Evolutionary conservation across 2,797 vertebrate genomes (phyloP), one percentile per base, ranked within the genome.

Genomic region (Tinamus major): DNA sequence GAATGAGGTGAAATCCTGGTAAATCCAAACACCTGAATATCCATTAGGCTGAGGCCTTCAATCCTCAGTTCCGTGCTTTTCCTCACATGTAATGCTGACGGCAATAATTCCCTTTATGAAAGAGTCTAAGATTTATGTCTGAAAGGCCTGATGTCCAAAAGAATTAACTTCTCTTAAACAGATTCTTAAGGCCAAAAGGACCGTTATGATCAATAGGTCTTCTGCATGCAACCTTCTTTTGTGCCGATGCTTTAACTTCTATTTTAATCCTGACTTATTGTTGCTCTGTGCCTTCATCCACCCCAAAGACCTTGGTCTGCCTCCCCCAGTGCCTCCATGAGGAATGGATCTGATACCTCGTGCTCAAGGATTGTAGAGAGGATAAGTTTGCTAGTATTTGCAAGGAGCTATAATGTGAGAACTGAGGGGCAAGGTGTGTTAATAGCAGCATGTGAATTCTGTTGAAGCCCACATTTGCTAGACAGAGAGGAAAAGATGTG

Each of bases 21-120:
- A 82, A 93, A 94, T 64, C 68, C 75, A 68, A 89, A 55, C 86
- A 92, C 71, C 75, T 87, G 88, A 79, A 12, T 58, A 90, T 71
- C 76, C 64, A 53, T 67, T 75, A 88, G 91, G 87, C 90, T 77
- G 67, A 23, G 74, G 48, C 29, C 37, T 81, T 58, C 41, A 82
- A 87, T 94, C 90, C 80, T 69, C 72, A 41, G 46, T 55, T 89
- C 84, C 35, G 91, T 39, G 14, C 74, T 94, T 65, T 90, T 83
- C 62, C 62, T 90, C 72, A 85, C 71, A 76, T 80, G 44, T 85
- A 51, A 92, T 16, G n/a, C 75, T 78, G 72, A 87, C 58, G 37
- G 84, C 42, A 90, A 89, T 77, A 77, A 94, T 94, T 90, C 79
- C 81, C 39, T 93, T 78, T 94, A 89, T 93, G 89, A 89, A 95